These are phyloP conservation scores for Rhinichthys klamathensis DNA, from an alignment of 2,113 vertebrate species.

Conservation along the genomic window DNA sequence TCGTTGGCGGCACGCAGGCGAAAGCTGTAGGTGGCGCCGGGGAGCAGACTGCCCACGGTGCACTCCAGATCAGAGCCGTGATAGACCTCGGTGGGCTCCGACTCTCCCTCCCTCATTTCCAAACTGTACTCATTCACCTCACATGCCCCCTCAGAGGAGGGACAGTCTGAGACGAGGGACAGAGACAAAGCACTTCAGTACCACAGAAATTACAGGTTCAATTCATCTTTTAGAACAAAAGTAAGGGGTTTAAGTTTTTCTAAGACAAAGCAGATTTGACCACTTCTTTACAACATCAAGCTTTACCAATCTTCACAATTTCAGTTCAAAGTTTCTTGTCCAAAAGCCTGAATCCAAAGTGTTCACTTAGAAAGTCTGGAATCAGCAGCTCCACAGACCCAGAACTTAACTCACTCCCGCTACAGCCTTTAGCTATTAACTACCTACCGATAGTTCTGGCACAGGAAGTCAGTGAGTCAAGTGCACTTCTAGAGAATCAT, in stretches of 20 bases:
- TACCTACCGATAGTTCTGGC: not conserved
- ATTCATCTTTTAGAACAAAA: not conserved
- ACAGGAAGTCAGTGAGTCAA: not conserved
- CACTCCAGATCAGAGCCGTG: conserved; percentile 87
- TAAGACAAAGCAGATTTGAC: not conserved
- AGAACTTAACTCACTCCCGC: not conserved
- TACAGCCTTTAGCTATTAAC: not conserved
- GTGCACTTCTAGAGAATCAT: not conserved
- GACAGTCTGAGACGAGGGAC: conserved; percentile 64
- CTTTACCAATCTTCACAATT: not conserved
- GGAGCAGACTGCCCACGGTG: conserved; percentile 87
- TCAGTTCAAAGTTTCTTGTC: not conserved
- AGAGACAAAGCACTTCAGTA: conserved; percentile 8
- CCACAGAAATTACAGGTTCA: not conserved
- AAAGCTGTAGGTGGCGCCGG: conserved; percentile 88
- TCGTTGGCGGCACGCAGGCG: conserved; percentile 88
- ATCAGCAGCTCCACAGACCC: not conserved
- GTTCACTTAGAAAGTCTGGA: not conserved
- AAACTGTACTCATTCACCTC: conserved; percentile 87
- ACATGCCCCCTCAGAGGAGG: conserved; percentile 76
- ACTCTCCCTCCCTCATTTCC: conserved; percentile 86
- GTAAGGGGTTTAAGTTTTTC: not conserved
- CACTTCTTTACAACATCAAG: too few relatives aligned
- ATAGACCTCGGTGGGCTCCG: conserved; percentile 84
- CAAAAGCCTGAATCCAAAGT: not conserved